Evolutionary conservation across 2,888 invertebrate species (phyloP).

Genomic region (Limnephilus rhombicus): DNA sequence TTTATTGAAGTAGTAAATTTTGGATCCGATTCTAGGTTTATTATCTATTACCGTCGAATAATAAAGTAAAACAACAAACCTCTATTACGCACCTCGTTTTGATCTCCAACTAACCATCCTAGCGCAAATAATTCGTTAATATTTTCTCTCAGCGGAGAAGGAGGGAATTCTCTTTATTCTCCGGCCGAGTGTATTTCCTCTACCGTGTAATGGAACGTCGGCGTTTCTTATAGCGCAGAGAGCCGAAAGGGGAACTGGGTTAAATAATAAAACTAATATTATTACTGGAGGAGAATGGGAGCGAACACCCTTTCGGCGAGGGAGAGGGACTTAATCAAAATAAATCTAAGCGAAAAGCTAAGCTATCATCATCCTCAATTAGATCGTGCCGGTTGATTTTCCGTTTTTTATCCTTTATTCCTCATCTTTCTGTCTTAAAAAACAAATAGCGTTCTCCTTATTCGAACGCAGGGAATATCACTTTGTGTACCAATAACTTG

Average conservation of each 20-base stretch:
- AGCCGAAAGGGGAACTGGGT: constrained; percentile 31
- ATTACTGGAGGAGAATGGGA: constrained; percentile 38
- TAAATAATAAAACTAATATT: constrained; percentile 53
- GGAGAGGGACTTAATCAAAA: constrained; percentile 57
- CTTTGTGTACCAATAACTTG: too few relatives aligned
- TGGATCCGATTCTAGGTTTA: not conserved
- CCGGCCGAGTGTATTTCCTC: constrained; percentile 42
- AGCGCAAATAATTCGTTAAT: constrained; percentile 48
- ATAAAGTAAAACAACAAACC: not conserved
- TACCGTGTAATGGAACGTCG: constrained; percentile 44
- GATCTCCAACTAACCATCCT: constrained; percentile 43
- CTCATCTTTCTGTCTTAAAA: not conserved
- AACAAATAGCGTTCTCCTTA: not conserved
- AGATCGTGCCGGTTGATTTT: constrained; percentile 41
- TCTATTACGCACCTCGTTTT: constrained; percentile 15
- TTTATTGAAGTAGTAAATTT: not conserved
- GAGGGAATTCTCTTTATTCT: constrained; percentile 37
- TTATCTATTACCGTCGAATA: not conserved
- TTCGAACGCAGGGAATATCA: not conserved
- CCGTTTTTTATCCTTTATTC: constrained; percentile 23
- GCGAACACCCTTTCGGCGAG: constrained; percentile 38
- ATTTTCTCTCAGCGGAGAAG: constrained; percentile 16
- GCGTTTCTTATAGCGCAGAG: constrained; percentile 18
- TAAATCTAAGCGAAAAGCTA: constrained; percentile 59
- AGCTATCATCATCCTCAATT: constrained; percentile 61